A percentile compares a stretch with the other conserved stretches of the same genome.
Evolutionary conservation across 2,888 invertebrate genomes (phyloP).

Genomic region (Mechanitis messenoides): DNA sequence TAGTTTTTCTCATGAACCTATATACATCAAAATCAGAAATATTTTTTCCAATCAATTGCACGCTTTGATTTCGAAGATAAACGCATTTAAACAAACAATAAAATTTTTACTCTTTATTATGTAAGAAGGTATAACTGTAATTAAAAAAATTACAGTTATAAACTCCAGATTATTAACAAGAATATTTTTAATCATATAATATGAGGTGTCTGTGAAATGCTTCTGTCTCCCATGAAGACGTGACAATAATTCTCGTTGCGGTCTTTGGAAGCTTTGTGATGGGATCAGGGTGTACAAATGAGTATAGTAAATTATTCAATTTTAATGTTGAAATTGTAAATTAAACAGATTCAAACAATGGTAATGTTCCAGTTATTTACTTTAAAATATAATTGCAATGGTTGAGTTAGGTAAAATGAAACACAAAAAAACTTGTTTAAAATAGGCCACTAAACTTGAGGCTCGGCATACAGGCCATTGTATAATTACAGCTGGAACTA

Average conservation of each 20-base stretch:
- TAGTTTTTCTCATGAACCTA: too few species aligned
- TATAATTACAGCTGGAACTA: conserved; percentile 13
- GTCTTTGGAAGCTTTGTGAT: conserved; percentile 22
- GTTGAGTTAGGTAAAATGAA: neutral
- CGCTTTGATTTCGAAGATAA: too few species aligned
- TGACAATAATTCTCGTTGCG: conserved; percentile 22
- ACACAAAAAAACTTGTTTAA: neutral
- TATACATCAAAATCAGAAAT: too few species aligned
- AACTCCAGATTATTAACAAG: too few species aligned
- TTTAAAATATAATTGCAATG: neutral
- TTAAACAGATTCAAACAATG: neutral
- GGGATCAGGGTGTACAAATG: conserved; percentile 10
- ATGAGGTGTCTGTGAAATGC: neutral
- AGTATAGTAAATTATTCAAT: neutral
- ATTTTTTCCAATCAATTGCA: too few species aligned
- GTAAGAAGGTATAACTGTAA: too few species aligned
- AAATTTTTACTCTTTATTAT: too few species aligned
- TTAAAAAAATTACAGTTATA: too few species aligned
- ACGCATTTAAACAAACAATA: too few species aligned
- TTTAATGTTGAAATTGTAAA: neutral
- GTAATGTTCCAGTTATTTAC: too few species aligned
- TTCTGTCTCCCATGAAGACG: conserved; percentile 16
- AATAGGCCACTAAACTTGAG: conserved; percentile 5
- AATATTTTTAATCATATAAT: too few species aligned
- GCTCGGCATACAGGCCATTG: neutral